phyloP scores from a whole-genome alignment of 2,113 vertebrate genomes.

The Athene cunicularia region DNA sequence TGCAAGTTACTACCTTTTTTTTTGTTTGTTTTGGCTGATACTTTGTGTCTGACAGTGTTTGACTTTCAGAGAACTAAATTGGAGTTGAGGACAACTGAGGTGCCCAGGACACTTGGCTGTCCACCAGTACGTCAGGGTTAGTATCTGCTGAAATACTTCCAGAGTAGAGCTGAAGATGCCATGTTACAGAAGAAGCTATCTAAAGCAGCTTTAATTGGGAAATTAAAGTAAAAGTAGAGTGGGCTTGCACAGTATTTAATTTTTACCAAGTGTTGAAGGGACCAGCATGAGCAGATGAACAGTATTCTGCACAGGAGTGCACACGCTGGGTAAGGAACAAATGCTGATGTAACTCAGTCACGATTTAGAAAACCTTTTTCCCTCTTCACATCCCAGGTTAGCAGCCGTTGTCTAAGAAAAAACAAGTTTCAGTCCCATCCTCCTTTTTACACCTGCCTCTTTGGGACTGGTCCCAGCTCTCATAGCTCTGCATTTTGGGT shows the following conservation, averaged over 20 bases:
- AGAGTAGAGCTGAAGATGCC: not conserved
- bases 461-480: not conserved
- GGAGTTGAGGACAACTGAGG: not conserved
- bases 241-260: not conserved
- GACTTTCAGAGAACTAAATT: fast-evolving
- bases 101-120: not conserved
- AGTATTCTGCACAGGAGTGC: not conserved
- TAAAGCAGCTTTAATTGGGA: not conserved
- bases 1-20: too few species aligned
- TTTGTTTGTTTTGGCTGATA: not conserved
- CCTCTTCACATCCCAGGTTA: not conserved
- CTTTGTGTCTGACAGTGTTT: not conserved
- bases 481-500: not conserved
- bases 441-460: not conserved
- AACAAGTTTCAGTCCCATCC: not conserved
- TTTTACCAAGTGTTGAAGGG: not conserved
- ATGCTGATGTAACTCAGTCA: not conserved
- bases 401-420: not conserved
- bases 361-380: not conserved
- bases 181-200: not conserved
- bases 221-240: not conserved
- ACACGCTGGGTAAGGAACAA: not conserved
- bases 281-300: not conserved
- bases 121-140: not conserved
- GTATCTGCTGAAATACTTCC: not conserved